A percentile compares a stretch with the other conserved stretches of the same genome.
Conservation (phyloP, 2,797 vertebrate species). For the Urocyon cinereoargenteus region DNA sequence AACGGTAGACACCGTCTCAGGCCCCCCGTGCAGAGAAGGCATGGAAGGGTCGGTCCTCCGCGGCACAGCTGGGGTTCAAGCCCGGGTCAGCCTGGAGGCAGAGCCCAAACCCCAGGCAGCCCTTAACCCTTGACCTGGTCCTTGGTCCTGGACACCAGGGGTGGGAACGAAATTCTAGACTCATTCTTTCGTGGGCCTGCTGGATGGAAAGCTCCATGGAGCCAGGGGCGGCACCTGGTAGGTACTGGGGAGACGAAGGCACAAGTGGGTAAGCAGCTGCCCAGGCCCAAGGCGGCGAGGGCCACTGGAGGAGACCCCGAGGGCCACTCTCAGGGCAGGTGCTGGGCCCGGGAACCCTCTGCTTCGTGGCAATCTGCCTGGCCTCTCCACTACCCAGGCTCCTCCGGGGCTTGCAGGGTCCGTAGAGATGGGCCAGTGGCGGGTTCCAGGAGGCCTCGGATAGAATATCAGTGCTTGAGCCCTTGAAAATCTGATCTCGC, state of each 20-base stretch:
- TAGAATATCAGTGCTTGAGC: slow-evolving; percentile 80
- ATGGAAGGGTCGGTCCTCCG: neutral
- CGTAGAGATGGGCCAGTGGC: neutral
- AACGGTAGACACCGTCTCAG: accelerated
- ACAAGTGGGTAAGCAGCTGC: accelerated
- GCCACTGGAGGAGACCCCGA: neutral
- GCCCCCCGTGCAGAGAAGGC: neutral
- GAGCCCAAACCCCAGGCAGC: neutral
- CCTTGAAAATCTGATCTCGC: slow-evolving; percentile 78
- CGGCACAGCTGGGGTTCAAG: neutral
- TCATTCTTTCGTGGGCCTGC: neutral
- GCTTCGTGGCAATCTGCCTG: neutral
- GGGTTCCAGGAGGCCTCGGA: slow-evolving; percentile 58
- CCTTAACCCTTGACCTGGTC: neutral
- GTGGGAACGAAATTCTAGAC: neutral
- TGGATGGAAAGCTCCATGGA: neutral
- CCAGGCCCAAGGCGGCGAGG: neutral
- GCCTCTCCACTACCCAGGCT: neutral
- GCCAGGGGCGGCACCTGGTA: neutral
- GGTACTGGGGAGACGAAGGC: neutral
- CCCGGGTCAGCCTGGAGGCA: neutral
- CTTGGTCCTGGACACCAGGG: accelerated
- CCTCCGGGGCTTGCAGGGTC: neutral
- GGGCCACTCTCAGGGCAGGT: neutral
- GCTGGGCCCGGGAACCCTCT: neutral